Conservation (phyloP, 2,797 vertebrate species). For the Bradypus variegatus region DNA sequence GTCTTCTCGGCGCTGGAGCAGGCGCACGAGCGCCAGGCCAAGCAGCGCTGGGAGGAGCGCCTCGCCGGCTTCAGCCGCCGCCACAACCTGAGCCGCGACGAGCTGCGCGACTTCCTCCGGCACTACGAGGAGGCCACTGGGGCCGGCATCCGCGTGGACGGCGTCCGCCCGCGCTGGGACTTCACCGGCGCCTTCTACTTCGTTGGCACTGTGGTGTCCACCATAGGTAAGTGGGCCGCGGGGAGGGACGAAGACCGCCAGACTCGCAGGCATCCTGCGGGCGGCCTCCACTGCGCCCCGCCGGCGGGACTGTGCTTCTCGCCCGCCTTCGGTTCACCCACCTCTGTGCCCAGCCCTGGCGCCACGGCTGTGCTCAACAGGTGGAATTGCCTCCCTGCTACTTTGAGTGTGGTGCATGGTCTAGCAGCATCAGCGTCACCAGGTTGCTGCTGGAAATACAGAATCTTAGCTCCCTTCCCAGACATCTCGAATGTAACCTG, state of each 20-base stretch:
- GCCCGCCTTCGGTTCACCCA: rapidly evolving
- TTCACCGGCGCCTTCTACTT: constrained; percentile 94
- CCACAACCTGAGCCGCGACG: constrained; percentile 84
- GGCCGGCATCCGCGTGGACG: constrained; percentile 87
- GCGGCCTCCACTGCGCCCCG: not conserved
- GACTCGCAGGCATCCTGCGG: not conserved
- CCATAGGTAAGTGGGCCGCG: constrained; percentile 83
- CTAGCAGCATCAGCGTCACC: not conserved
- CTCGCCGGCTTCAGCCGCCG: constrained; percentile 85
- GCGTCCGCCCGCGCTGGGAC: constrained; percentile 87
- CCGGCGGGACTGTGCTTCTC: not conserved
- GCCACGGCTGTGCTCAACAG: not conserved
- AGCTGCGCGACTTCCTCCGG: constrained; percentile 83
- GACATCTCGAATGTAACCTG: not conserved
- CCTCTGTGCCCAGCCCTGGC: not conserved
- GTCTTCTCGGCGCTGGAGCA: constrained; percentile 93
- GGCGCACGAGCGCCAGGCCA: constrained; percentile 84
- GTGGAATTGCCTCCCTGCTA: not conserved
- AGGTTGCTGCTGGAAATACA: not conserved
- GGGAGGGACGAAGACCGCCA: not conserved
- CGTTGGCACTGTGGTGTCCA: constrained; percentile 94
- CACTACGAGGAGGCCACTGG: constrained; percentile 88
- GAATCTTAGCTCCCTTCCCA: not conserved
- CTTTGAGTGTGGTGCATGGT: rapidly evolving
- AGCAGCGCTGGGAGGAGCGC: constrained; percentile 85